phyloP scores from a whole-genome alignment of 2,888 invertebrate genomes.

The Erebia aethiops region DNA sequence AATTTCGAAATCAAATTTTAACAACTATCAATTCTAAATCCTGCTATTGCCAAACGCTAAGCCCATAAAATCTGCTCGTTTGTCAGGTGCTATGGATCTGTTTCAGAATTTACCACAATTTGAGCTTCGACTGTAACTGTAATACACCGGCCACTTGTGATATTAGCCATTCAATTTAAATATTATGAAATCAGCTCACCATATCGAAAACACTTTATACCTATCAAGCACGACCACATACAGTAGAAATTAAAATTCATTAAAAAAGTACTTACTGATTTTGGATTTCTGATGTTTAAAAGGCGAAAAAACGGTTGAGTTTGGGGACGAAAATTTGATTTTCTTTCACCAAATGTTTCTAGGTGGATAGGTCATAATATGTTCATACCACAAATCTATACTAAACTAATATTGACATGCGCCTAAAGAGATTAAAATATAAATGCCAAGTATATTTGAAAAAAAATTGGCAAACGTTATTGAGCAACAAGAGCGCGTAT shows the following conservation, averaged over 20 bases:
- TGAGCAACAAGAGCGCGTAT: background rate
- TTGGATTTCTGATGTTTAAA: background rate
- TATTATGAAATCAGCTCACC: conserved; percentile 38
- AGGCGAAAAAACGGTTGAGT: background rate
- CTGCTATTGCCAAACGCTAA: too few relatives aligned
- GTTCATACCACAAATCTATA: too few relatives aligned
- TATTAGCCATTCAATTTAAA: conserved; percentile 40
- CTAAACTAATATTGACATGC: too few relatives aligned
- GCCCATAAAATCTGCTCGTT: too few relatives aligned
- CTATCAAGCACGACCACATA: conserved; percentile 32
- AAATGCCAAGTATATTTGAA: too few relatives aligned
- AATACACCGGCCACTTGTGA: conserved; percentile 28
- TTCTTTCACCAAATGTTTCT: too few relatives aligned
- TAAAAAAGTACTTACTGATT: conserved; percentile 8
- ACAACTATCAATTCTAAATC: too few relatives aligned
- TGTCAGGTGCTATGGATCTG: background rate
- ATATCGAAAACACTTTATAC: conserved; percentile 31
- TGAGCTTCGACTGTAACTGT: conserved; percentile 7
- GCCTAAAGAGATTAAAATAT: too few relatives aligned
- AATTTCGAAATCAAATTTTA: too few relatives aligned
- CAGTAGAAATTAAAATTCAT: conserved; percentile 17
- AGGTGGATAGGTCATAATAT: too few relatives aligned
- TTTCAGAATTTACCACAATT: background rate
- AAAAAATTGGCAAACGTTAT: too few relatives aligned
- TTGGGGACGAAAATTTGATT: too few relatives aligned